These are phyloP conservation scores for Peromyscus eremicus DNA, from an alignment of 2,797 vertebrate species.

Conservation along the genomic window DNA sequence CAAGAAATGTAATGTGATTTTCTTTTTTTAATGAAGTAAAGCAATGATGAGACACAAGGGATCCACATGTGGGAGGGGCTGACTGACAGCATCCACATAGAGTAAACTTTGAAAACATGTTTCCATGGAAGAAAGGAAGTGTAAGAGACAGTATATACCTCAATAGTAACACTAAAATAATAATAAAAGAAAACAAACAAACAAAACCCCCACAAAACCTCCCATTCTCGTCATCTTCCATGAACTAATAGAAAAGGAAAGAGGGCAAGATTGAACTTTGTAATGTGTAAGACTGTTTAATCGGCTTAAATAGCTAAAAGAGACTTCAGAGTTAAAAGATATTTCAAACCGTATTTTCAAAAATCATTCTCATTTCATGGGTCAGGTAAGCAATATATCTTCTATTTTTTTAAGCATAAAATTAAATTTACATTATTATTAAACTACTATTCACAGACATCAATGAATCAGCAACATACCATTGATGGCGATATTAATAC, in stretches of 20 bases:
- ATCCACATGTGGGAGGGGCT: background rate
- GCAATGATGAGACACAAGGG: background rate
- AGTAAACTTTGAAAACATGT: background rate
- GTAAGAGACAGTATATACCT: too few relatives aligned
- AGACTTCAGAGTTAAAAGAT: background rate
- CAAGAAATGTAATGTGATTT: background rate
- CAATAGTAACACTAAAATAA: background rate
- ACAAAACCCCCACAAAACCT: too few relatives aligned
- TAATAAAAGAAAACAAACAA: background rate
- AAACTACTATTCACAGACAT: background rate
- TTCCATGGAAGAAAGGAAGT: background rate
- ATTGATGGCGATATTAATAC: background rate
- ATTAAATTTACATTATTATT: constrained; percentile 17
- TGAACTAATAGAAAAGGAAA: background rate
- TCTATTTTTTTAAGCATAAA: background rate
- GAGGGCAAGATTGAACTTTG: background rate
- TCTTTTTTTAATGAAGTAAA: background rate
- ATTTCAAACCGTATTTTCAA: background rate
- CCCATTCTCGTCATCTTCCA: background rate
- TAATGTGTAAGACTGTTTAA: background rate
- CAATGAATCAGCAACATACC: background rate
- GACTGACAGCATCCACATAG: too few relatives aligned
- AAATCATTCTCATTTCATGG: background rate
- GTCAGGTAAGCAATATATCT: background rate
- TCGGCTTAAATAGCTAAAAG: background rate